These are phyloP conservation scores for Cyaniris semiargus DNA, from an alignment of 2,888 invertebrate genomes.

Conservation along the genomic window DNA sequence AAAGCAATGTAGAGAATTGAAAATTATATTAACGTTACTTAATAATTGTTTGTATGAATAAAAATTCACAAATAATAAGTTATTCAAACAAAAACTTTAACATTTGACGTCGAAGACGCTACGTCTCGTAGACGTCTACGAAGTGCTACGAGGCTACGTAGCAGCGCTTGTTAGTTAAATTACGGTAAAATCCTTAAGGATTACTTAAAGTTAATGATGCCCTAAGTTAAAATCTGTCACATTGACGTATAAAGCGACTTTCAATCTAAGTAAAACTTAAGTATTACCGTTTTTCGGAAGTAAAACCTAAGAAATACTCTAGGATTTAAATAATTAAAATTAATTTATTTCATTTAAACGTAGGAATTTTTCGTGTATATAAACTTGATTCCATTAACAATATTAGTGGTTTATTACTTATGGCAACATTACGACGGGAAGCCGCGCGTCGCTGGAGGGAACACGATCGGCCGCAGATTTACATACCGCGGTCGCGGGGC, in stretches of 20 bases:
- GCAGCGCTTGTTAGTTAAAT: not conserved
- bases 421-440: constrained; percentile 37
- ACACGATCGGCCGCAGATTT: constrained; percentile 56
- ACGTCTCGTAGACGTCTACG: constrained; percentile 12
- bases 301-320: not conserved
- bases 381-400: not conserved
- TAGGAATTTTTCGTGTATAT: not conserved
- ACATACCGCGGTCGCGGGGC: constrained; percentile 56
- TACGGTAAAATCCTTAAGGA: not conserved
- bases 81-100: no score
- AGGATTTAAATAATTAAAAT: not conserved
- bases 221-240: no score
- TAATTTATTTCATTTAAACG: not conserved
- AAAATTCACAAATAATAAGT: no score
- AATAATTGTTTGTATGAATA: no score
- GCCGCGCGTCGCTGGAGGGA: constrained; percentile 53
- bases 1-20: no score
- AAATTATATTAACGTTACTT: no score
- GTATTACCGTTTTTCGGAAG: no score
- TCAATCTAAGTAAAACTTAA: no score
- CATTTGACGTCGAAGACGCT: not conserved
- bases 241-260: no score
- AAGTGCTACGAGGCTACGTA: not conserved
- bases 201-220: no score
- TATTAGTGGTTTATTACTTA: constrained; percentile 16